Evolutionary conservation across 92 coral and sea anemone species (phyloP), one percentile per base, ranked within the genome.

Genomic region (Phymanthus crucifer): DNA sequence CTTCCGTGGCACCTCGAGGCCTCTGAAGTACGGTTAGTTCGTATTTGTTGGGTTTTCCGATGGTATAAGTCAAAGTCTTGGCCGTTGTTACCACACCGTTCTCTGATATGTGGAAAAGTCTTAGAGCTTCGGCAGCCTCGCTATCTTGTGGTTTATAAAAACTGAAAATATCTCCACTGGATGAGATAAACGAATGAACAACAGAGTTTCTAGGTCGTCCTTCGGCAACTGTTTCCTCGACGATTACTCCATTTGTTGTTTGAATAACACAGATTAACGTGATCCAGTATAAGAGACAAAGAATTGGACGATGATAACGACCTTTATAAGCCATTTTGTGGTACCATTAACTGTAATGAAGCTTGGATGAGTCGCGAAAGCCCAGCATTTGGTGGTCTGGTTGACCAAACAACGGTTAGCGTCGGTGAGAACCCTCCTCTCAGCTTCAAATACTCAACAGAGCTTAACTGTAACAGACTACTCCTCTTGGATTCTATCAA

Each of bases 21-120:
- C 85, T 73, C 29, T 87, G 81, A 9, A 87, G 40, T 38, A 87
- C 87, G 1, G 86, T 83, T 27, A 87, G 57, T 64, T 87, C 82
- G 73, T 87, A 87, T 56, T 31, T 47, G 52, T 87, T 87, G 66
- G 84, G 19, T 70, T 87, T 78, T 35, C 88, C 91, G 10, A 81
- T 78, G 26, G 64, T 74, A 74, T 83, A 87, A 29, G 31, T 43
- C 18, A 79, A 32, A 6, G 80, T 64, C 33, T 77, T 74, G n/a
- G 78, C 78, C 11, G 83, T 75, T 16, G 91, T 78, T 29, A 87
- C 85, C 7, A 68, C 74, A 18, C 91, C 91, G 13, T 66, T 65
- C 50, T 85, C 86, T 1, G 79, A 83, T 50, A 83, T 80, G 24
- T 83, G 81, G 13, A 87, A 87, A 77, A 80, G 58, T 33, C 72